Conservation (phyloP, 2,888 invertebrate genomes). For the Cantharis lateralis region DNA sequence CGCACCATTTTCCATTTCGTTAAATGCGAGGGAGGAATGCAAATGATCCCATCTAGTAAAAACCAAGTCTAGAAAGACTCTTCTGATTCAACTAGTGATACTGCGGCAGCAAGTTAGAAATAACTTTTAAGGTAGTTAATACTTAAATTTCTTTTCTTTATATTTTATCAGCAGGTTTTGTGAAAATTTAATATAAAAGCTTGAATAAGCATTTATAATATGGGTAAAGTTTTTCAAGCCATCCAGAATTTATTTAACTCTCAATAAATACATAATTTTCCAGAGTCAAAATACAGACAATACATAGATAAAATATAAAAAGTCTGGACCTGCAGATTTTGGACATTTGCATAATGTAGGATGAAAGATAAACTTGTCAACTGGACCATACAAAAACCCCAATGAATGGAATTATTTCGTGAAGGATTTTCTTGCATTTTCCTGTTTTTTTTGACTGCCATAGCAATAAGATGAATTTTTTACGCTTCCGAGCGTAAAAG, state of each 20-base stretch:
- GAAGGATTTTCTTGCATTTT: neutral
- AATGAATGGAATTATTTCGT: neutral
- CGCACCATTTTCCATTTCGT: conserved; percentile 15
- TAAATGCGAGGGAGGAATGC: conserved; percentile 15
- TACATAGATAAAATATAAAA: neutral
- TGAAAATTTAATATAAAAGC: neutral
- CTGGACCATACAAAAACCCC: neutral
- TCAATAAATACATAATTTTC: neutral
- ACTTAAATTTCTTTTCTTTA: neutral
- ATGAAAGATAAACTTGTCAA: neutral
- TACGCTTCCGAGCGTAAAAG: no score
- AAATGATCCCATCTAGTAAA: conserved; percentile 17
- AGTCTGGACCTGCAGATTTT: neutral
- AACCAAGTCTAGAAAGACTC: neutral
- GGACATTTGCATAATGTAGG: neutral
- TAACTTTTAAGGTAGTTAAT: neutral
- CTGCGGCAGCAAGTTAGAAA: neutral
- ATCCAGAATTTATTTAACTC: neutral
- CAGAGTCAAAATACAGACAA: neutral
- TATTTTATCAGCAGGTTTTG: neutral
- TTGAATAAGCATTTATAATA: no score
- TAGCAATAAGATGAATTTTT: neutral
- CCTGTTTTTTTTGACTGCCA: neutral
- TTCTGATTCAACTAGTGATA: conserved; percentile 3
- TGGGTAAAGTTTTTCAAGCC: neutral